Percentiles rank a stretch among this genome's conserved stretches.
These are phyloP conservation scores for Sebastes baramenuke DNA, from an alignment of 2,797 vertebrate genomes.

Conservation along the genomic window DNA sequence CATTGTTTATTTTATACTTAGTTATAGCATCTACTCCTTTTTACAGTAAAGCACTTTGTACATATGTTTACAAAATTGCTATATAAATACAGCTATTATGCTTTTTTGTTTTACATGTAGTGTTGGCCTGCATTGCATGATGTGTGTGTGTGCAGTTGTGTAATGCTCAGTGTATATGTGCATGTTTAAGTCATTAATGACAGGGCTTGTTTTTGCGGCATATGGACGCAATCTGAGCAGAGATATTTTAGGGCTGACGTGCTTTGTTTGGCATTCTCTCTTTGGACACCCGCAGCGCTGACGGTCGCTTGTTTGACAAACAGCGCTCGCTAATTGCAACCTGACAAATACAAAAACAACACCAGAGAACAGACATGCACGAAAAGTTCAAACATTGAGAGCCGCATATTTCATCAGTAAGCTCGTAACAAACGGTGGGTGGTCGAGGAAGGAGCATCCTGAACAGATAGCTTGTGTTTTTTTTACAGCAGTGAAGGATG, in stretches of 20 bases:
- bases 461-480: slow-evolving; percentile 20
- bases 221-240: not conserved
- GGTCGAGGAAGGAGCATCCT: slow-evolving; percentile 6
- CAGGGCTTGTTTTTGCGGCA: slow-evolving; percentile 2
- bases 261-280: slow-evolving; percentile 22
- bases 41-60: not conserved
- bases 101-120: not conserved
- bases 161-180: not conserved
- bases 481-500: slow-evolving; percentile 19
- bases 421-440: slow-evolving; percentile 38
- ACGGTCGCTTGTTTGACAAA: slow-evolving; percentile 58
- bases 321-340: slow-evolving; percentile 57
- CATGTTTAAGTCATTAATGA: slow-evolving; percentile 1
- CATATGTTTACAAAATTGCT: not conserved
- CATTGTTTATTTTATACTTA: not conserved
- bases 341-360: slow-evolving; percentile 56
- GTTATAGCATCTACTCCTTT: not conserved
- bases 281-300: slow-evolving; percentile 20
- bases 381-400: slow-evolving; percentile 32
- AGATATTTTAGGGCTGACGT: slow-evolving; percentile 11
- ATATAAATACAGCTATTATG: not conserved
- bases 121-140: not conserved
- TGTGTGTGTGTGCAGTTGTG: not conserved
- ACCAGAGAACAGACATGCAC: slow-evolving; percentile 10
- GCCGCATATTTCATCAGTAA: slow-evolving; percentile 31